Base-by-base conservation (phyloP, 53 echinoderm and acorn worm species). In the Stichopus horrens region DNA sequence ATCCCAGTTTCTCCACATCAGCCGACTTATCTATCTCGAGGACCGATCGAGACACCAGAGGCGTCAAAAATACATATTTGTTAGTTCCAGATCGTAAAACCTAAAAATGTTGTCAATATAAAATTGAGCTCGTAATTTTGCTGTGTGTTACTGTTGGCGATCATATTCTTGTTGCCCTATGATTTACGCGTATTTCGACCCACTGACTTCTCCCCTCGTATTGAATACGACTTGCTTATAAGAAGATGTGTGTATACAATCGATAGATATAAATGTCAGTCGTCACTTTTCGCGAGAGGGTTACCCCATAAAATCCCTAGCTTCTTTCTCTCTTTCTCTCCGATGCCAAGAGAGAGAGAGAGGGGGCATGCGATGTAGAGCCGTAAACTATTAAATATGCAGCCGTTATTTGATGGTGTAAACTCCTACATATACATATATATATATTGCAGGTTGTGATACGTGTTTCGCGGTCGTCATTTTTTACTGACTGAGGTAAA, bases 51-150 rank as follows among this genome's bases (percentile, higher is more conserved):
- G 87, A 87, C 87, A 87, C 87, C 20, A 54, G 57, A 75, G 87
- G 87, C 87, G 87, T 87, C 87, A 87, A 87, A 87, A 87, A 87
- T 75, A 87, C 87, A 87, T 87, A 87, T 87, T 87, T 87, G 87
- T 75, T 74, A 87, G 75, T 75, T 75, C 87, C 58, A 54, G 87
- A 87, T 87, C 87, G 87, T 87, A 87, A 87, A 87, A 75, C 74
- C 87, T 54, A 22, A 87, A 87, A 87, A 87, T 87, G 87, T 87
- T 87, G 87, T 87, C 87, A 87, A 74, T 87, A 87, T 87, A 87
- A 87, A 87, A 87, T 68, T 57, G 74, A 55, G 75, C 55, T 87
- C 87, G 75, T 87, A 87, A 87, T 87, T 87, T 75, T 75, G 37
- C 37, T 37, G 19, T 55, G 74, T 74, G 55, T 60, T 60, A 53